Conservation (phyloP, 2,797 vertebrate species). For the Dromococcyx pavoninus region DNA sequence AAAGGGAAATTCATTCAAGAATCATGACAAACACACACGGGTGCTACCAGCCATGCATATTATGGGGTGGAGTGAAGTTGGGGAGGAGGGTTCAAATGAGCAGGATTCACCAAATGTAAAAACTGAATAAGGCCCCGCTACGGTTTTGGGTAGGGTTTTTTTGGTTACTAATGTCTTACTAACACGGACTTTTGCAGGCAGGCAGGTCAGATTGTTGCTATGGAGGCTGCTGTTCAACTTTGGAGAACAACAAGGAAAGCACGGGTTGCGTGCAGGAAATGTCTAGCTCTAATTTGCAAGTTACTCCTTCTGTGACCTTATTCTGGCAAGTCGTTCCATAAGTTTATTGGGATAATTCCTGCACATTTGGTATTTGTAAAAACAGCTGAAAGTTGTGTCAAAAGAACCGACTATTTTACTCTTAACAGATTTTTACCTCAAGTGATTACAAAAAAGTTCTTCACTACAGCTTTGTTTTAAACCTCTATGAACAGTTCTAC, state of each 20-base stretch:
- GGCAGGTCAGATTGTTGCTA: conserved; percentile 59
- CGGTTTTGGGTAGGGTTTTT: not conserved
- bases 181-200: conserved; percentile 35
- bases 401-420: not conserved
- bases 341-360: conserved; percentile 45
- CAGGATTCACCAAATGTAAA: conserved; percentile 44
- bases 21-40: conserved; percentile 59
- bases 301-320: conserved; percentile 55
- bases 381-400: not conserved
- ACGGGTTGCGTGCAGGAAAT: conserved; percentile 52
- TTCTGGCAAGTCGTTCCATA: conserved; percentile 3
- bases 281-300: conserved; percentile 38
- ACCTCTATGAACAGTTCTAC: not conserved
- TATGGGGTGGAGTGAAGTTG: conserved; percentile 50
- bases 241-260: conserved; percentile 58
- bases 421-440: not conserved
- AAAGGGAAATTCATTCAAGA: conserved; percentile 56
- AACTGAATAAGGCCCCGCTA: not conserved
- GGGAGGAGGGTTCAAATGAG: conserved; percentile 53
- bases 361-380: conserved; percentile 32
- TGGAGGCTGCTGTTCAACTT: conserved; percentile 55
- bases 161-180: conserved; percentile 32
- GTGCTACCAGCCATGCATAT: conserved; percentile 67
- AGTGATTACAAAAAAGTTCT: not conserved
- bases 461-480: not conserved